Evolutionary conservation across 1,140 invertebrate species (phyloP).

Genomic region (Cyrtorhinus lividipennis): DNA sequence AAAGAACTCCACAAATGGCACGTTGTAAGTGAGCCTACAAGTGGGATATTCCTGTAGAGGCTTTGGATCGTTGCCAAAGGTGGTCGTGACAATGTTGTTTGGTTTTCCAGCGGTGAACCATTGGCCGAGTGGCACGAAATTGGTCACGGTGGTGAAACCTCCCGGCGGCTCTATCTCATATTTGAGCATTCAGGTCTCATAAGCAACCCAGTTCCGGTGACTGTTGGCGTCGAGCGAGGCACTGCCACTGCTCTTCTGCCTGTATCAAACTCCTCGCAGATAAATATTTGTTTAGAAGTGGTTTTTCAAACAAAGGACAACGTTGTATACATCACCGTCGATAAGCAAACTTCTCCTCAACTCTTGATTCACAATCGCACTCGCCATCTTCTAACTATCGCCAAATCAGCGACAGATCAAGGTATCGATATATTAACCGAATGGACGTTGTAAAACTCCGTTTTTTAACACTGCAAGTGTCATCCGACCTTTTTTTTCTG

Average conservation of each 20-base stretch:
- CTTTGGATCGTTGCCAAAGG: too few relatives aligned
- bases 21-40: conserved; percentile 12
- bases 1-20: not conserved
- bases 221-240: conserved; percentile 2
- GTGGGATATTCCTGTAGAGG: not conserved
- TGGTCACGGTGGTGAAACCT: conserved; percentile 16
- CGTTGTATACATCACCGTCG: conserved; percentile 40
- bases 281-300: conserved; percentile 16
- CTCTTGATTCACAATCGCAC: conserved; percentile 38
- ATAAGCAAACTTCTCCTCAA: conserved; percentile 41
- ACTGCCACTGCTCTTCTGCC: conserved; percentile 9
- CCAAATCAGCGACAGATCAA: conserved; percentile 16
- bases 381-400: conserved; percentile 24
- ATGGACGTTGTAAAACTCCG: not conserved
- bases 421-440: conserved; percentile 14
- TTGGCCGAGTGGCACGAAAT: conserved; percentile 22
- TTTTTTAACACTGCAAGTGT: not conserved
- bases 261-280: not conserved
- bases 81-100: too few relatives aligned
- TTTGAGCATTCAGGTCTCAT: conserved; percentile 13
- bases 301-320: conserved; percentile 31
- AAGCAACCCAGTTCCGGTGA: conserved; percentile 21
- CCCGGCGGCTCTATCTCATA: conserved; percentile 18
- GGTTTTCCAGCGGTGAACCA: conserved; percentile 12
- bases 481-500: not conserved